Evolutionary conservation across 1,140 invertebrate species (phyloP), one percentile per base, ranked within the genome.

Genomic region (Drosophila nigromelanica): DNA sequence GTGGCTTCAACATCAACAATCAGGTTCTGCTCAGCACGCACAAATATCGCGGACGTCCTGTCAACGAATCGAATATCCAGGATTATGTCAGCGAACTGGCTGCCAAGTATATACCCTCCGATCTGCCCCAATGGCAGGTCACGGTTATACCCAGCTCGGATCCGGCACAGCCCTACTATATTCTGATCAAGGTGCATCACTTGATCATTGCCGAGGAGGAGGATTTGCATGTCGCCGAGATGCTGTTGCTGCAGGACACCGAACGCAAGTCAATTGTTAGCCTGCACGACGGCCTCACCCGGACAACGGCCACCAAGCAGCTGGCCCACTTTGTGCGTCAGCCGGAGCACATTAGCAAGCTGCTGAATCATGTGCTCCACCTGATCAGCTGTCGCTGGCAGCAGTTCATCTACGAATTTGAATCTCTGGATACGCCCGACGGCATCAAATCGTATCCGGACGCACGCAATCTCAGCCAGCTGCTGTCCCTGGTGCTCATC

Each of bases 41-140:
- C 42, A 94, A 93, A 3, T 95, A 94, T 74, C 94, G 95, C 56
- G 95, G 95, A 8, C 91, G 95, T 21, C 93, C 94, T 1, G 94
- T 97, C 5, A 94, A 93, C 27, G 95, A 97, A 27, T 90, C 91
- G n/a, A 97, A 96, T 77, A 94, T 97, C 68, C 93, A 97, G 95
- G 95, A 96, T 48, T 96, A 95, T 83, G 94, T 97, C 5, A 96
- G 95, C 76, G 95, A 96, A 35, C 93, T 96, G 12, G 94, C 96
- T n/a, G 94, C 95, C 4, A 96, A 96, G 91, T 96, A 95, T 77
- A 93, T 97, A 30, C 94, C 95, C 4, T 91, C 90, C 4, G 94
- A 94, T 42, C 91, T 94, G 33, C 94, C 96, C 1, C 96, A 96
- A 0, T 97, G 96, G 96, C 96, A 97, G 83, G 94, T 96, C n/a